Evolutionary conservation across 2,113 vertebrate genomes (phyloP).

Genomic region (Pseudopodoces humilis): DNA sequence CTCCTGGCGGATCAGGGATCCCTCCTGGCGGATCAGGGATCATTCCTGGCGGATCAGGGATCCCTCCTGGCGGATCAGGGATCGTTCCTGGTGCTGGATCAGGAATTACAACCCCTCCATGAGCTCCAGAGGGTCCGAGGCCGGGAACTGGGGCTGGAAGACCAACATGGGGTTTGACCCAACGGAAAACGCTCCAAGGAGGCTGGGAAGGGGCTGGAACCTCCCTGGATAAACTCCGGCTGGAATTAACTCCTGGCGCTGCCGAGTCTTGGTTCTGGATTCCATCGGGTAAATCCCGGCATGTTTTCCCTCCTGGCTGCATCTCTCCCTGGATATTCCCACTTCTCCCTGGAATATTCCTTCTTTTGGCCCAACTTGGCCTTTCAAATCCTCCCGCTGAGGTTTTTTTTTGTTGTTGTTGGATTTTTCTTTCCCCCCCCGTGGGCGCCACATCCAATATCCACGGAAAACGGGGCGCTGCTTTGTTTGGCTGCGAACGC

Average conservation of each 20-base stretch:
- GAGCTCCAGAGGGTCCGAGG: fast-evolving
- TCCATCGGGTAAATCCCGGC: background rate
- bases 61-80: too few relatives aligned
- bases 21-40: background rate
- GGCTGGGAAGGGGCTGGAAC: background rate
- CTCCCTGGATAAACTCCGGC: background rate
- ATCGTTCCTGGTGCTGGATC: background rate
- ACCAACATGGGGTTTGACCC: background rate
- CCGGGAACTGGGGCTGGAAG: background rate
- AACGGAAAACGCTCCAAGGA: fast-evolving
- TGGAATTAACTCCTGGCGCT: background rate
- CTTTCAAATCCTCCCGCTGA: background rate
- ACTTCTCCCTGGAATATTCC: background rate
- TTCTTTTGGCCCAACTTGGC: background rate
- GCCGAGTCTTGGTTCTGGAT: background rate
- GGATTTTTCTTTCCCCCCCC: background rate
- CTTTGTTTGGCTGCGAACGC: background rate
- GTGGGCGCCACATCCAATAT: background rate
- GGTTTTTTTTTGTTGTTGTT: too few relatives aligned
- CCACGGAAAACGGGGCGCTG: background rate
- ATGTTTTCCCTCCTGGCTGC: background rate
- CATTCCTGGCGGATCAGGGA: too few relatives aligned
- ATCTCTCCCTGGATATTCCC: background rate
- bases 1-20: background rate
- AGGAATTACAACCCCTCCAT: background rate